These are phyloP conservation scores for Holacanthella duospinosa DNA, from an alignment of 2,888 invertebrate species.

Conservation along the genomic window DNA sequence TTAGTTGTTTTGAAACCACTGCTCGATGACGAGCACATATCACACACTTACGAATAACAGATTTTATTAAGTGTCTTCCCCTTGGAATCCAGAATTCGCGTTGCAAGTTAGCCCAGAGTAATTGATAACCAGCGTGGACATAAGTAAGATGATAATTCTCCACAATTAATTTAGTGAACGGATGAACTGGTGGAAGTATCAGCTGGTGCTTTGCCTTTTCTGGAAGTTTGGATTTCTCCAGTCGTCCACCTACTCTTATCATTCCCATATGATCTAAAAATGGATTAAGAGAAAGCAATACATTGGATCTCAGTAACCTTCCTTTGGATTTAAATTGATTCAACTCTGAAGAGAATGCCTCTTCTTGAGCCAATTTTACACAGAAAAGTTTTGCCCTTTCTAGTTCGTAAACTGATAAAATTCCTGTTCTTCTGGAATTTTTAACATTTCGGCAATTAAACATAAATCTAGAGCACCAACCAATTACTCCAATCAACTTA, in stretches of 20 bases:
- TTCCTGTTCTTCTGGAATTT: too few relatives aligned
- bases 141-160: conserved; percentile 9
- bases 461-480: too few relatives aligned
- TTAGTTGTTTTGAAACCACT: conserved; percentile 24
- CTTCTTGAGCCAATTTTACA: background rate
- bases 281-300: conserved; percentile 10
- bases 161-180: conserved; percentile 15
- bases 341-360: background rate
- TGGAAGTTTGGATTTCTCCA: conserved; percentile 17
- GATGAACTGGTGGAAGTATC: conserved; percentile 13
- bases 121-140: conserved; percentile 14
- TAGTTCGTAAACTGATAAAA: background rate
- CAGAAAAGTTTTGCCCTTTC: background rate
- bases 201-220: conserved; percentile 21
- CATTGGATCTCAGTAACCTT: too few relatives aligned
- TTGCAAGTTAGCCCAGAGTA: conserved; percentile 3
- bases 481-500: too few relatives aligned
- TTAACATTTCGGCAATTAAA: too few relatives aligned
- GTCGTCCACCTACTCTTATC: conserved; percentile 28
- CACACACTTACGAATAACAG: conserved; percentile 14
- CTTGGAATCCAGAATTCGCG: conserved; percentile 11
- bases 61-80: conserved; percentile 4
- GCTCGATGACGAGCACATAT: conserved; percentile 16
- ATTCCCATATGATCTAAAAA: conserved; percentile 24
- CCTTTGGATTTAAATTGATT: background rate